These are phyloP conservation scores for Clarias macrocephalus DNA, from an alignment of 2,113 vertebrate genomes.

Conservation along the genomic window DNA sequence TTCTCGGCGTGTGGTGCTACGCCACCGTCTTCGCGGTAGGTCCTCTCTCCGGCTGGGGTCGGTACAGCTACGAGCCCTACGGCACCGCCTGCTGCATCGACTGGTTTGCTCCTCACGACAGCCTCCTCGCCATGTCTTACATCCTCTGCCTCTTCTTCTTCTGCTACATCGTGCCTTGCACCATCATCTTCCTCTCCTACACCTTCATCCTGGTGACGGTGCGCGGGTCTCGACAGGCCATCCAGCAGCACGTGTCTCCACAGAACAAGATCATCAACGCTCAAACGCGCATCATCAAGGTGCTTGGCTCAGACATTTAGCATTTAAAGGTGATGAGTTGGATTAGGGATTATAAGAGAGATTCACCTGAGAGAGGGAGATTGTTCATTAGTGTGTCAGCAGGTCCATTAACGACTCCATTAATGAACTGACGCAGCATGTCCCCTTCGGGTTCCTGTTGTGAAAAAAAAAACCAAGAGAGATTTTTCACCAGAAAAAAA, in stretches of 20 bases:
- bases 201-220: conserved; percentile 77
- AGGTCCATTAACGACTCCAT: neutral
- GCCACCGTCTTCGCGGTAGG: conserved; percentile 76
- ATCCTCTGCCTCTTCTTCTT: conserved; percentile 81
- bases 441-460: neutral
- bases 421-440: neutral
- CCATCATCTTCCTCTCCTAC: conserved; percentile 80
- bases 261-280: conserved; percentile 67
- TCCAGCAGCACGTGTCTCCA: conserved; percentile 75
- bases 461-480: neutral
- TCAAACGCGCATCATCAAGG: conserved; percentile 78
- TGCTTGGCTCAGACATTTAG: conserved; percentile 29
- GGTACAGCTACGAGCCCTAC: conserved; percentile 81
- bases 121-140: conserved; percentile 73
- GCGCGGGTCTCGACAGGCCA: conserved; percentile 70
- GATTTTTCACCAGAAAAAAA: no score
- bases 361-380: neutral
- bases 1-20: conserved; percentile 77
- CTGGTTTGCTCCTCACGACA: conserved; percentile 72
- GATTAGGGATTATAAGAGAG: neutral
- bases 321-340: neutral
- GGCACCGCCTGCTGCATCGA: conserved; percentile 85
- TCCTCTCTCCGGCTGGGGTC: conserved; percentile 79
- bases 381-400: neutral
- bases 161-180: conserved; percentile 82